phyloP scores from a whole-genome alignment of 2,113 vertebrate species.

The Pionites leucogaster region DNA sequence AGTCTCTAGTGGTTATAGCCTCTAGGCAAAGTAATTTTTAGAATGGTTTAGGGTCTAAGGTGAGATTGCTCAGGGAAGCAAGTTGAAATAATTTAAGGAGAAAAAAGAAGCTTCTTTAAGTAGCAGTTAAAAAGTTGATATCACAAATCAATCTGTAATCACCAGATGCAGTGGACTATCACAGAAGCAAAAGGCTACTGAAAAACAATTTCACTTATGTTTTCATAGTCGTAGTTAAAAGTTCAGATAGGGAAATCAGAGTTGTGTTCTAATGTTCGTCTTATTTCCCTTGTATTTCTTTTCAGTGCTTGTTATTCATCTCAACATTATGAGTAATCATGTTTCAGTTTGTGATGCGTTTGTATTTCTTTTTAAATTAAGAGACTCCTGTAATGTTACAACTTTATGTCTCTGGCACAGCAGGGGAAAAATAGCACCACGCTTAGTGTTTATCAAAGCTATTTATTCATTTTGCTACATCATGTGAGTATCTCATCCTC shows the following conservation, averaged over 20 bases:
- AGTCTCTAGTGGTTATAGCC: not conserved
- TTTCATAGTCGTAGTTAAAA: not conserved
- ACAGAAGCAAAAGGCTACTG: not conserved
- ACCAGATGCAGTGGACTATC: not conserved
- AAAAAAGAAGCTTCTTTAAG: not conserved
- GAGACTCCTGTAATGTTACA: not conserved
- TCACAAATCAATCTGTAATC: not conserved
- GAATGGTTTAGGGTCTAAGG: not conserved
- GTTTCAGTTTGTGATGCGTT: not conserved
- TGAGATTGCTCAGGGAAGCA: not conserved
- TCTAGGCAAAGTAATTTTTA: not conserved
- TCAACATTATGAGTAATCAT: not conserved
- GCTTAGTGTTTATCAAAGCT: not conserved
- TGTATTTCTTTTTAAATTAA: not conserved
- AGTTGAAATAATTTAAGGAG: not conserved
- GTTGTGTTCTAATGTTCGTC: not conserved
- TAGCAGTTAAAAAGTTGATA: not conserved
- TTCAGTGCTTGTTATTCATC: not conserved
- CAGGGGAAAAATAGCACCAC: not conserved
- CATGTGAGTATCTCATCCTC: not conserved
- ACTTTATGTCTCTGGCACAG: not conserved
- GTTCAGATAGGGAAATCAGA: not conserved
- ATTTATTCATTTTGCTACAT: not conserved
- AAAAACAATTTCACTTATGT: not conserved
- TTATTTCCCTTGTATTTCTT: not conserved